Evolutionary conservation across 2,797 vertebrate genomes (phyloP).

Genomic region (Macroramphosus scolopax): DNA sequence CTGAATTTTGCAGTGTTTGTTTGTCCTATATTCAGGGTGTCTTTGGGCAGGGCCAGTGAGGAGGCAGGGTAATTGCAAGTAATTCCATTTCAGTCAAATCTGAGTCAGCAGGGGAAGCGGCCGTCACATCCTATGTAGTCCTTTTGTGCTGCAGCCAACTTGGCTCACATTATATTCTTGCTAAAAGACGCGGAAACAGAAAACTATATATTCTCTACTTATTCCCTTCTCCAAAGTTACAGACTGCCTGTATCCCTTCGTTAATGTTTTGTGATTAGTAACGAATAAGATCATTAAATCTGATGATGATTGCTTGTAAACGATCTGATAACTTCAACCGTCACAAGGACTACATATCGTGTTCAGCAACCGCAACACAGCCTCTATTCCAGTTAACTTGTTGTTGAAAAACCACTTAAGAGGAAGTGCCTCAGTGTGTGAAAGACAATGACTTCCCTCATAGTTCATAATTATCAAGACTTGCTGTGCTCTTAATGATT

Average conservation of each 20-base stretch:
- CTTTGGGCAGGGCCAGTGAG: conserved; percentile 39
- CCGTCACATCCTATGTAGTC: conserved; percentile 28
- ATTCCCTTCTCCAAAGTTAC: conserved; percentile 3
- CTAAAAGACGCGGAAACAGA: conserved; percentile 2
- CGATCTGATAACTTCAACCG: conserved; percentile 13
- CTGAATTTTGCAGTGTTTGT: conserved; percentile 24
- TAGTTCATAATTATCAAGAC: conserved; percentile 48
- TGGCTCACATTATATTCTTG: no score
- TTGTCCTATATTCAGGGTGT: conserved; percentile 31
- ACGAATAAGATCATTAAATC: no score
- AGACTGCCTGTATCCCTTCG: not conserved
- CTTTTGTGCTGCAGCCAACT: no score
- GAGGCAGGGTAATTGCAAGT: conserved; percentile 67
- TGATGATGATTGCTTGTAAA: no score
- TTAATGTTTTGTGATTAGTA: conserved; percentile 20
- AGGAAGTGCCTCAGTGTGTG: conserved; percentile 18
- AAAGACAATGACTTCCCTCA: conserved; percentile 29
- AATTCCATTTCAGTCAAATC: conserved; percentile 70
- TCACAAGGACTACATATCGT: conserved; percentile 63
- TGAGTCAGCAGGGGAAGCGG: conserved; percentile 58
- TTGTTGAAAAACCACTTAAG: conserved; percentile 39
- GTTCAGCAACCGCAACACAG: conserved; percentile 65
- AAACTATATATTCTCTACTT: not conserved
- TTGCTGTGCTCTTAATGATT: conserved; percentile 47
- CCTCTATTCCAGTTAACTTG: conserved; percentile 40